Evolutionary conservation across 2,888 invertebrate genomes (phyloP).

Genomic region (Tetragonula carbonaria): DNA sequence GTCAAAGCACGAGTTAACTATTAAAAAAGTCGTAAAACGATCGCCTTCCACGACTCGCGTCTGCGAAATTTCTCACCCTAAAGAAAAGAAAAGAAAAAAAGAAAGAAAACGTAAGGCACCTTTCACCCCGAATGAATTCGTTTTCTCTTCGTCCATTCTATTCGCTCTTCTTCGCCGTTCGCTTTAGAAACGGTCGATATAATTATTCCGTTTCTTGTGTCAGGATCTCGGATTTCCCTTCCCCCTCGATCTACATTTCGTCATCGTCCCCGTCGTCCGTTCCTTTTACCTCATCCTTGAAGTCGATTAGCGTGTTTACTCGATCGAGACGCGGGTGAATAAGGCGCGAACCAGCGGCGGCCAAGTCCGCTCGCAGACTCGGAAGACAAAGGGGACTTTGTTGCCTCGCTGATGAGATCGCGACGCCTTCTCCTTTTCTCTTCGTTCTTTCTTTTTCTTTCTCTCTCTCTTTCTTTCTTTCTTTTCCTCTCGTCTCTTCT

Average conservation of each 20-base stretch:
- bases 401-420: conserved; percentile 60
- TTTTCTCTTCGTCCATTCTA: no score
- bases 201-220: conserved; percentile 30
- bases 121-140: no score
- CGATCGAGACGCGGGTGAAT: conserved; percentile 66
- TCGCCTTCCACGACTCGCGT: no score
- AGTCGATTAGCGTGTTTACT: conserved; percentile 72
- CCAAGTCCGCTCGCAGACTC: conserved; percentile 54
- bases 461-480: neutral
- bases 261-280: neutral
- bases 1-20: no score
- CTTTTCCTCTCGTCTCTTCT: conserved; percentile 17
- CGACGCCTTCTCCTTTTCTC: conserved; percentile 50
- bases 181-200: neutral
- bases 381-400: conserved; percentile 72
- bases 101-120: no score
- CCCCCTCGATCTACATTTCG: conserved; percentile 29
- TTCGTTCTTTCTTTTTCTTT: neutral
- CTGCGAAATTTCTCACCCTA: no score
- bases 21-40: no score
- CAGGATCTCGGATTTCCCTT: neutral
- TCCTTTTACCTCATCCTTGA: conserved; percentile 45
- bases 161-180: no score
- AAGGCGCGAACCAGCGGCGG: conserved; percentile 55
- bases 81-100: no score